Evolutionary conservation across 2,888 invertebrate species (phyloP).

Genomic region (Odontocolon sp.): DNA sequence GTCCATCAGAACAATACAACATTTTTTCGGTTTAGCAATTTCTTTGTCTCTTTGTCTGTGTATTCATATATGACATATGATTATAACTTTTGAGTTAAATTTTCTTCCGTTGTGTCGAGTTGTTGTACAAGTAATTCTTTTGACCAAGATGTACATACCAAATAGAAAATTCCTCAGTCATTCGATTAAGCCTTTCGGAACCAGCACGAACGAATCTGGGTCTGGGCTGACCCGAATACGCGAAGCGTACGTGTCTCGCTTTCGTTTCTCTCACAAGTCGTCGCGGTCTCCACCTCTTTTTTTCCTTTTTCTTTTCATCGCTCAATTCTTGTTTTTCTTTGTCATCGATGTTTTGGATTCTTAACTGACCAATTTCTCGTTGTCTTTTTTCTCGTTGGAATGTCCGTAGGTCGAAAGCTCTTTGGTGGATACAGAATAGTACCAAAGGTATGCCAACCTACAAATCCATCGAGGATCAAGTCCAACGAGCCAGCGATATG

Average conservation of each 20-base stretch:
- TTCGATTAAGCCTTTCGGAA: conserved; percentile 7
- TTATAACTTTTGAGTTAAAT: no score
- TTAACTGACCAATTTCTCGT: not conserved
- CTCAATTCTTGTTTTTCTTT: conserved; percentile 1
- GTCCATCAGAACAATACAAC: no score
- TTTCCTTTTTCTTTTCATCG: conserved; percentile 1
- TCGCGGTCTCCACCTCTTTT: not conserved
- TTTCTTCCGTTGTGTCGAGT: no score
- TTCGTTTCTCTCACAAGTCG: conserved; percentile 45
- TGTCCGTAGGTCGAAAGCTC: conserved; percentile 84
- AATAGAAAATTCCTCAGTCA: conserved; percentile 7
- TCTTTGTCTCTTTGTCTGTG: no score
- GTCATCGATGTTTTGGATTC: not conserved
- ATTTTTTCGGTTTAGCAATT: no score
- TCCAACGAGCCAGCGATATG: conserved; percentile 89
- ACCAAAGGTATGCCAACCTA: conserved; percentile 89
- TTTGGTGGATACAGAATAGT: conserved; percentile 94
- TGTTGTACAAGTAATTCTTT: no score
- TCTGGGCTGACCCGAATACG: conserved; percentile 59
- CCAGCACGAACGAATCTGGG: conserved; percentile 45
- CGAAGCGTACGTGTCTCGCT: conserved; percentile 56
- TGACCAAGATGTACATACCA: no score
- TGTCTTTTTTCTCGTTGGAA: conserved; percentile 32
- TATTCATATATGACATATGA: no score
- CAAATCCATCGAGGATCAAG: conserved; percentile 84